Base-by-base conservation (phyloP, 2,113 vertebrate genomes). In the Oncorhynchus nerka region DNA sequence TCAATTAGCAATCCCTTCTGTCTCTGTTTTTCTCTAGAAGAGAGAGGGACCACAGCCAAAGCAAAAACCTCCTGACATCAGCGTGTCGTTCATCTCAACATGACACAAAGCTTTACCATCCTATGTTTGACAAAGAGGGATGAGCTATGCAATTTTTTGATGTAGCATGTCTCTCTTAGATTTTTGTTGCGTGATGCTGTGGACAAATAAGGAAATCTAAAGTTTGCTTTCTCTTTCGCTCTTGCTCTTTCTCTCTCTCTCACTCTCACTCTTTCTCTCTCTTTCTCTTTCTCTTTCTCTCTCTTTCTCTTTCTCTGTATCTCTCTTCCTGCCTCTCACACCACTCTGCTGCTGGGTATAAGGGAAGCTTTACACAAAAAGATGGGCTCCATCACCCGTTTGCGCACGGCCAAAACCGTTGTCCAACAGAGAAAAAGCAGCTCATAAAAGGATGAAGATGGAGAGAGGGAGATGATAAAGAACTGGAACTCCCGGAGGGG, bases 401-500 rank as follows among this genome's bases (percentile, higher is more conserved):
- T 45, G 39, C 39, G 9, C 39, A 11, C 0, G 39, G 39, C 39
- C 39, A 2, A 45, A 45, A 55, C 51, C 51, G 16, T 55, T 13
- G 15, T 19, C 49, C 16, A 55, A 15, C 19, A 22, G 59, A 62
- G 7, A 62, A 5, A 57, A 62, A 62, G n/a, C 59, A 22, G 59
- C 19, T 62, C 24, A 24, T 62, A 22, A 34, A 57, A 15, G 71
- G 68, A 72, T 32, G 39, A 73, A 55, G 65, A 69, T 34, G 73
- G 48, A 68, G 34, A 74, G 62, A 66, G 78, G 68, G 79, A 6
- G 71, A 71, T 83, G 75, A 70, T 88, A 79, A 85, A 86, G 74
- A 84, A 80, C 81, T 82, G 73, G 76, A 82, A 72, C 28, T 65
- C 75, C 75, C 70, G 74, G 71, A 81, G 70, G 76, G 81, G 74